Conservation (phyloP, 2,113 vertebrate genomes). For the Ramphastos sulfuratus region DNA sequence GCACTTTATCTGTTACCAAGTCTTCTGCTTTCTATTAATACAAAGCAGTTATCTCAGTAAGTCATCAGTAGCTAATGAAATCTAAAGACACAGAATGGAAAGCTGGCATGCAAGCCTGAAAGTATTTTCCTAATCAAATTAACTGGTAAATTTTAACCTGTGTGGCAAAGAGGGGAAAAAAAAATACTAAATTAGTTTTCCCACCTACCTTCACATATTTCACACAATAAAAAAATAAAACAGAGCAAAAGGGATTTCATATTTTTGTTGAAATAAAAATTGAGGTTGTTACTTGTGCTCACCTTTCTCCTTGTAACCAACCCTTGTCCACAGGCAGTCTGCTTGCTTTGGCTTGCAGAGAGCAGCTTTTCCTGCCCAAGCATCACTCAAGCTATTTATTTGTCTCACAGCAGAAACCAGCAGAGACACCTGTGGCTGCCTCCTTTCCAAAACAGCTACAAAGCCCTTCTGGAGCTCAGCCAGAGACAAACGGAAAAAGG, state of each 20-base stretch:
- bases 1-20: background rate
- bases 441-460: background rate
- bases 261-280: background rate
- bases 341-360: background rate
- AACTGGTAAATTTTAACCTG: background rate
- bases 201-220: background rate
- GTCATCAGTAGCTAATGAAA: background rate
- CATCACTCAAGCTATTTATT: background rate
- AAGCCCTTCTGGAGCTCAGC: background rate
- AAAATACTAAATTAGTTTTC: background rate
- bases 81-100: background rate
- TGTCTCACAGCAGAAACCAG: background rate
- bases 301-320: background rate
- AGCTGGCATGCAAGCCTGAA: background rate
- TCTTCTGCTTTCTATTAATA: background rate
- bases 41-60: background rate
- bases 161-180: background rate
- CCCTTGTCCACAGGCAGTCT: background rate
- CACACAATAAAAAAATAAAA: background rate
- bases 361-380: background rate
- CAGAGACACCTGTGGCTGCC: background rate
- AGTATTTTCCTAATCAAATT: background rate
- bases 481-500: background rate
- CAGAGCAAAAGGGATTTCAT: background rate
- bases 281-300: background rate